phyloP scores from a whole-genome alignment of 1,140 invertebrate species.

The Propsilocerus akamusi region DNA sequence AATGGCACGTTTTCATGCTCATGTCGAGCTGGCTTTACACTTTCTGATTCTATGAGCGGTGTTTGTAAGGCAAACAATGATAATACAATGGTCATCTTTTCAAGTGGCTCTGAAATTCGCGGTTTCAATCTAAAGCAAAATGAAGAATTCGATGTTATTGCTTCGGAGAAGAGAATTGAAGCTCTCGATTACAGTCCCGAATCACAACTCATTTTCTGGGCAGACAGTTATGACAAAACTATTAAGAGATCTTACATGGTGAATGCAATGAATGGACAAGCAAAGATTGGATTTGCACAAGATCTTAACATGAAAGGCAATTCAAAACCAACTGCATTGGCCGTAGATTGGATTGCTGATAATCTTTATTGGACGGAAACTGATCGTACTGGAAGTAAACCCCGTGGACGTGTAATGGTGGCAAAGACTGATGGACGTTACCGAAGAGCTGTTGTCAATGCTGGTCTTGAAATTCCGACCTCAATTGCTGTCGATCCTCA shows the following conservation, averaged over 20 bases:
- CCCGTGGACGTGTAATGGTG: conserved; percentile 63
- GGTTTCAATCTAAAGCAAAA: conserved; percentile 44
- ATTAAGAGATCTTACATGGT: conserved; percentile 86
- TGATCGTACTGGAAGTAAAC: conserved; percentile 50
- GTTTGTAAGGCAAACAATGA: conserved; percentile 52
- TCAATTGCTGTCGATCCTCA: conserved; percentile 78
- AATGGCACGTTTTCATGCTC: conserved; percentile 81
- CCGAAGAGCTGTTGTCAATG: conserved; percentile 48
- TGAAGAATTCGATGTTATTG: conserved; percentile 55
- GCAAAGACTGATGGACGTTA: conserved; percentile 81
- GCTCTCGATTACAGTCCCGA: conserved; percentile 73
- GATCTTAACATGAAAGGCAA: conserved; percentile 67
- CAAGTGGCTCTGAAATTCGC: conserved; percentile 74
- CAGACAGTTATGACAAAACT: conserved; percentile 71
- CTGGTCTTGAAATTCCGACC: conserved; percentile 59
- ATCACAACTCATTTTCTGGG: conserved; percentile 78
- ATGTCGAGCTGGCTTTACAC: conserved; percentile 64
- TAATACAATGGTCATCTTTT: conserved; percentile 42
- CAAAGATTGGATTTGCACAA: conserved; percentile 70
- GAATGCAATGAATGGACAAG: conserved; percentile 49
- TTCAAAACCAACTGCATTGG: conserved; percentile 62
- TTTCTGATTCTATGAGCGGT: conserved; percentile 57
- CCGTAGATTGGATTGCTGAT: conserved; percentile 80
- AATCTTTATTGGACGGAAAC: conserved; percentile 92
- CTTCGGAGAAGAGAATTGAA: conserved; percentile 67